Conservation (phyloP, 2,797 vertebrate species). For the Cynodonichthys magdalenae region DNA sequence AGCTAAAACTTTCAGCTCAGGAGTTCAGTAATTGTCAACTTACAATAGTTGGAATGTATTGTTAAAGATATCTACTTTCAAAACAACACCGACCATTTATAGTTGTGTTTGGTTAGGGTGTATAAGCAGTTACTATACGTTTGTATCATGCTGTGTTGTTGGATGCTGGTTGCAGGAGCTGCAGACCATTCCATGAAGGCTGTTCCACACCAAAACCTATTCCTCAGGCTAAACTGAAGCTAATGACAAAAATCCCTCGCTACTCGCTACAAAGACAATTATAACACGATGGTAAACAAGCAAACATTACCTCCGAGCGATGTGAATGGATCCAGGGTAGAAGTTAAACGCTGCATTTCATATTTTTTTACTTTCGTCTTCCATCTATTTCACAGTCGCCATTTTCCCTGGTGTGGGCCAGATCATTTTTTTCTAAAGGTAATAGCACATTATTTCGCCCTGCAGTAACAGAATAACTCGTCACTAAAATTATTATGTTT, state of each 20-base stretch:
- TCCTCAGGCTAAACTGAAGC: slow-evolving; percentile 70
- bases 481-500: not conserved
- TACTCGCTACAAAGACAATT: slow-evolving; percentile 16
- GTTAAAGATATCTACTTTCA: slow-evolving; percentile 14
- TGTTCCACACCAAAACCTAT: slow-evolving; percentile 78
- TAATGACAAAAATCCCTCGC: slow-evolving; percentile 44
- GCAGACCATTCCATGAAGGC: slow-evolving; percentile 81
- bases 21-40: slow-evolving; percentile 59
- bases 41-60: slow-evolving; percentile 37
- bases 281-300: slow-evolving; percentile 38
- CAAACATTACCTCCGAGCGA: slow-evolving; percentile 72
- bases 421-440: slow-evolving; percentile 70
- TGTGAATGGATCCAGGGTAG: slow-evolving; percentile 62
- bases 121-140: slow-evolving; percentile 48
- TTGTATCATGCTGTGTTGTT: slow-evolving; percentile 75
- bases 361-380: slow-evolving; percentile 85
- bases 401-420: slow-evolving; percentile 84
- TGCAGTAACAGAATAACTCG: not conserved
- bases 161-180: slow-evolving; percentile 81
- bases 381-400: slow-evolving; percentile 87
- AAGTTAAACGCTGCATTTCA: slow-evolving; percentile 78
- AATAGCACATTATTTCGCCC: slow-evolving; percentile 1
- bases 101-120: slow-evolving; percentile 6
- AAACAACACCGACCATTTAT: slow-evolving; percentile 3
- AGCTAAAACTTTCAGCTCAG: slow-evolving; percentile 75